Evolutionary conservation across 1,140 invertebrate species (phyloP).

Genomic region (Caenorhabditis inopinata): DNA sequence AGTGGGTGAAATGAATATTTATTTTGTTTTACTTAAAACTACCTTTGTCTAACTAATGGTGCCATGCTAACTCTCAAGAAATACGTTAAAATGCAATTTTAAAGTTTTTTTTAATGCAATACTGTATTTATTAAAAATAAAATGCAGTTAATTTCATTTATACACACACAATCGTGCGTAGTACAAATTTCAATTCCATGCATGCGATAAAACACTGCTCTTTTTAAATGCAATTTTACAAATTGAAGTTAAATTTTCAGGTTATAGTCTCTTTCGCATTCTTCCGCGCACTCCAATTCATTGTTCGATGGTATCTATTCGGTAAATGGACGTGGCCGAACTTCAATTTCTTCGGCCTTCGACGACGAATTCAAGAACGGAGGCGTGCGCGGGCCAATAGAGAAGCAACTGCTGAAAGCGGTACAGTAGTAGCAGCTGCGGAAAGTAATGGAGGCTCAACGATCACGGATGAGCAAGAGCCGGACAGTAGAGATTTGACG

Average conservation of each 20-base stretch:
- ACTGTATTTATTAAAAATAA: no score
- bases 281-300: constrained; percentile 46
- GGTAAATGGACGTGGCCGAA: constrained; percentile 51
- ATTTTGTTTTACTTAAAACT: no score
- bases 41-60: no score
- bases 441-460: no score
- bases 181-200: no score
- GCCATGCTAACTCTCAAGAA: no score
- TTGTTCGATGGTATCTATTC: constrained; percentile 52
- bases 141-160: no score
- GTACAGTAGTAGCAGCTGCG: no score
- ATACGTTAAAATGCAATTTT: no score
- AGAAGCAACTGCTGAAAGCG: constrained; percentile 1
- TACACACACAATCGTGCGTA: no score
- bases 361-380: background rate
- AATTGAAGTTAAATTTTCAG: background rate
- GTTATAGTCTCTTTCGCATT: constrained; percentile 48
- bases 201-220: background rate
- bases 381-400: background rate
- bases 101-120: no score
- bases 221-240: background rate
- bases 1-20: no score
- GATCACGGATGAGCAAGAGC: constrained; percentile 13
- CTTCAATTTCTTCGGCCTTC: constrained; percentile 48
- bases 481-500: constrained; percentile 28